Conservation (phyloP, 2,113 vertebrate species). For the Ammodytes marinus region DNA sequence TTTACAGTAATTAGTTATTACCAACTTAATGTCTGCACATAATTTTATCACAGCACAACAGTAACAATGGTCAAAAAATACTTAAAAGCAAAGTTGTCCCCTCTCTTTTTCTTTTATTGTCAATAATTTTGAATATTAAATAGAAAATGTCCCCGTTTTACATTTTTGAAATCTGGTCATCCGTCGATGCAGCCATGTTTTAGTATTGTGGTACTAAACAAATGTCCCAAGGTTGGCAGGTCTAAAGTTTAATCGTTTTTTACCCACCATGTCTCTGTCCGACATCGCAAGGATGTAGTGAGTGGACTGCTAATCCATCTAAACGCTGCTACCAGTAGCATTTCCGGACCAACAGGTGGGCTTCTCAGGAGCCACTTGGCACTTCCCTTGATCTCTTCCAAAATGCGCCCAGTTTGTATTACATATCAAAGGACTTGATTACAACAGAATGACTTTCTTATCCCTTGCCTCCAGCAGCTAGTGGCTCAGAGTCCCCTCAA, state of each 20-base stretch:
- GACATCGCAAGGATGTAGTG: not conserved
- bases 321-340: conserved; percentile 19
- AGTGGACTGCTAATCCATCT: conserved; percentile 48
- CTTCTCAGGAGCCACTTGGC: conserved; percentile 34
- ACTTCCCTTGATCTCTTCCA: conserved; percentile 31
- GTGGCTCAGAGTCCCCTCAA: not conserved
- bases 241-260: not conserved
- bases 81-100: too few species aligned
- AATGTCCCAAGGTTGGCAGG: too few species aligned
- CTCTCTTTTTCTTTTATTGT: too few species aligned
- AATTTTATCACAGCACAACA: too few species aligned
- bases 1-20: too few species aligned
- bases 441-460: conserved; percentile 11
- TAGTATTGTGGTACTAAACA: too few species aligned
- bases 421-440: conserved; percentile 39
- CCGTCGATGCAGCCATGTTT: too few species aligned
- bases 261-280: not conserved
- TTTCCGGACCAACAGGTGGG: conserved; percentile 56
- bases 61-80: too few species aligned
- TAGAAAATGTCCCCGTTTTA: too few species aligned
- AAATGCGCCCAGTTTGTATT: conserved; percentile 44
- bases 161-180: too few species aligned
- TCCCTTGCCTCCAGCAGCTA: not conserved
- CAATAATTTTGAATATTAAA: too few species aligned
- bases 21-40: too few species aligned